Conservation (phyloP, 2,113 vertebrate species). For the Salvelinus fontinalis region DNA sequence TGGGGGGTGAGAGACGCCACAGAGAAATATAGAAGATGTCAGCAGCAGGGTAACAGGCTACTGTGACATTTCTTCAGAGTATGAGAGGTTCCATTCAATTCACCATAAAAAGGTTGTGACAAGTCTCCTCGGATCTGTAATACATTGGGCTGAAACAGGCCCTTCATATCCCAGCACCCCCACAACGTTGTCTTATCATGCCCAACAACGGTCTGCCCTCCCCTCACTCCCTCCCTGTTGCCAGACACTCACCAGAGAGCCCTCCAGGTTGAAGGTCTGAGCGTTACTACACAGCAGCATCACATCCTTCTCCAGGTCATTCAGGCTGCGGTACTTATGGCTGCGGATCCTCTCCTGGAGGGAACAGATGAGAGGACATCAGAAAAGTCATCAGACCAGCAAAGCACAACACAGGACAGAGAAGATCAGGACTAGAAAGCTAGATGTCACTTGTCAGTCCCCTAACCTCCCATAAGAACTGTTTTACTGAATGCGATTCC, state of each 20-base stretch:
- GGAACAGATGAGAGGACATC: background rate
- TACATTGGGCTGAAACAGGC: too few species aligned
- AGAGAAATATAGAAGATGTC: background rate
- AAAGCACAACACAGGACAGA: background rate
- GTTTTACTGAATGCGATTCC: too few species aligned
- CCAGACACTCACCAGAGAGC: slow-evolving; percentile 83
- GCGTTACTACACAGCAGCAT: slow-evolving; percentile 97
- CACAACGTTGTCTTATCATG: too few species aligned
- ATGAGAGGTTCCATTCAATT: too few species aligned
- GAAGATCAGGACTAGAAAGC: background rate
- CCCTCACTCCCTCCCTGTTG: too few species aligned
- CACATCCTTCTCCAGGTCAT: slow-evolving; percentile 94
- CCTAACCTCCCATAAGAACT: too few species aligned
- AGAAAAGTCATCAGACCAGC: background rate
- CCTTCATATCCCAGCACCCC: too few species aligned
- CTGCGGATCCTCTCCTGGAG: slow-evolving; percentile 89
- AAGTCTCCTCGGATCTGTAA: too few species aligned
- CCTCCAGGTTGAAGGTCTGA: slow-evolving; percentile 96
- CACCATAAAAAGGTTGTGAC: too few species aligned
- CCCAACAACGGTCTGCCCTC: too few species aligned
- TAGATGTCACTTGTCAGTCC: background rate
- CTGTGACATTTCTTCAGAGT: too few species aligned
- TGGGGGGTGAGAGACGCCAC: slow-evolving; percentile 33
- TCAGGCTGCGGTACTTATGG: slow-evolving; percentile 95
- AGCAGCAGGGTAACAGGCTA: too few species aligned